A percentile compares a stretch with the other conserved stretches of the same genome.
Evolutionary conservation across 2,888 invertebrate species (phyloP).

Genomic region (Balanococcus diminutus): DNA sequence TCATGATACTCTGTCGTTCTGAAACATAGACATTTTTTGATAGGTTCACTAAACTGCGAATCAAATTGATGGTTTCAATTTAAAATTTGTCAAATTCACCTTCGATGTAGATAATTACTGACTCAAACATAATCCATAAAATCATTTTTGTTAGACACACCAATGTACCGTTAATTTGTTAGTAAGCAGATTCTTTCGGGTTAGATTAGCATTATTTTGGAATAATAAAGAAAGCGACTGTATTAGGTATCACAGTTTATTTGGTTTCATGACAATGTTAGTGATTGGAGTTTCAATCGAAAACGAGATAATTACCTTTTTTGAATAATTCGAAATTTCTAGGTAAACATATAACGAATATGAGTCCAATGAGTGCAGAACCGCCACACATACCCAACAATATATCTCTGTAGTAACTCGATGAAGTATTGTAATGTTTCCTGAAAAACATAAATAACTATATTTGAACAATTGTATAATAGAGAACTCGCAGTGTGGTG

Average conservation of each 20-base stretch:
- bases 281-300: background rate
- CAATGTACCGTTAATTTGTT: background rate
- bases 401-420: slow-evolving; percentile 46
- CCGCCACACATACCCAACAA: slow-evolving; percentile 46
- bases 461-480: background rate
- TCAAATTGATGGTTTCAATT: background rate
- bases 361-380: slow-evolving; percentile 31
- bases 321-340: slow-evolving; percentile 19
- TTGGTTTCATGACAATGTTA: background rate
- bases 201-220: background rate
- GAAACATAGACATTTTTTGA: background rate
- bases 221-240: background rate
- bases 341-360: slow-evolving; percentile 45
- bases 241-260: background rate
- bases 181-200: too few relatives aligned
- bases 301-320: slow-evolving; percentile 24
- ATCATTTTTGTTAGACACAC: too few relatives aligned
- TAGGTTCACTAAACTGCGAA: background rate
- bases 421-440: slow-evolving; percentile 14
- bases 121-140: too few relatives aligned
- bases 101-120: background rate
- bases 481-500: background rate
- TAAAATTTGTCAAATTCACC: background rate
- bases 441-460: slow-evolving; percentile 12
- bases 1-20: background rate